These are phyloP conservation scores for Drosophila persimilis DNA, from an alignment of 1,140 invertebrate genomes.

Conservation along the genomic window DNA sequence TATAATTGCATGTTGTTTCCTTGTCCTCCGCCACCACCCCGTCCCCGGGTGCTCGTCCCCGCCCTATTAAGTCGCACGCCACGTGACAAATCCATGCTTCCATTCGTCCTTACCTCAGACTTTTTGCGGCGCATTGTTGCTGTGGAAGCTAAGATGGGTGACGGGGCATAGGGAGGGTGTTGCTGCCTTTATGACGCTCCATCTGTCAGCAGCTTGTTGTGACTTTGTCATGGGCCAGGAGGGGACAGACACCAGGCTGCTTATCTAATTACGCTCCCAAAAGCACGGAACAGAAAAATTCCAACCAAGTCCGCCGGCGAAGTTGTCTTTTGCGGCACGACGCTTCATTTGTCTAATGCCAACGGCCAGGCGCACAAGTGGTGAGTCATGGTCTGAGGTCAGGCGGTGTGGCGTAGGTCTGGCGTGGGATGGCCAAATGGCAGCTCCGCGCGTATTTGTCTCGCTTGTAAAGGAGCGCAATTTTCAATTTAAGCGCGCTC, in stretches of 20 bases:
- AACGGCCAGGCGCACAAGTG: conserved; percentile 4
- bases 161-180: neutral
- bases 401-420: neutral
- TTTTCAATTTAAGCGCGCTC: conserved; percentile 75
- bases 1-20: conserved; percentile 77
- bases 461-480: conserved; percentile 73
- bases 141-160: neutral
- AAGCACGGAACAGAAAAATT: conserved; percentile 70
- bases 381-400: neutral
- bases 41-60: conserved; percentile 7
- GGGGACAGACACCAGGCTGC: conserved; percentile 45
- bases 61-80: conserved; percentile 28
- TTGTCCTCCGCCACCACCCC: conserved; percentile 22
- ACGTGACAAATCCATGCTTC: conserved; percentile 36
- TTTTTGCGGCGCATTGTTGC: conserved; percentile 65
- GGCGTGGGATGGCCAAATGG: conserved; percentile 44
- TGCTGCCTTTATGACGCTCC: conserved; percentile 72
- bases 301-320: conserved; percentile 32
- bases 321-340: conserved; percentile 72
- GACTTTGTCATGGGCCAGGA: conserved; percentile 19
- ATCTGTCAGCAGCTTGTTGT: conserved; percentile 76
- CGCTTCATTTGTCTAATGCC: conserved; percentile 73
- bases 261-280: conserved; percentile 77
- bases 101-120: conserved; percentile 54
- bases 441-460: conserved; percentile 63